These are phyloP conservation scores for Furnarius figulus DNA, from an alignment of 2,113 vertebrate genomes.

Conservation along the genomic window DNA sequence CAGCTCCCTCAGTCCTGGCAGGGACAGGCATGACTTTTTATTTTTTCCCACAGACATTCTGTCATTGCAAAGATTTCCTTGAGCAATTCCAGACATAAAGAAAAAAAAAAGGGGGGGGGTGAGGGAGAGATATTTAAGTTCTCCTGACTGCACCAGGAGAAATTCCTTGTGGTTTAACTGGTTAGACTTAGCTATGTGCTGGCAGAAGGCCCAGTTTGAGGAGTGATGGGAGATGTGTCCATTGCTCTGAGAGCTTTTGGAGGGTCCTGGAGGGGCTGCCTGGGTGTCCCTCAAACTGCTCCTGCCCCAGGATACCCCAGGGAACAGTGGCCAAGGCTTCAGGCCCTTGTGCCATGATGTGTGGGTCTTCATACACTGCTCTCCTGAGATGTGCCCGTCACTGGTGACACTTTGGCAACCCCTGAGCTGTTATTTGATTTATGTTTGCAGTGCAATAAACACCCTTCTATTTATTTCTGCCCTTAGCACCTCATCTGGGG, in stretches of 20 bases:
- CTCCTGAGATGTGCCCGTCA: neutral
- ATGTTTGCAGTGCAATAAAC: neutral
- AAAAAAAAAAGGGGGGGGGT: neutral
- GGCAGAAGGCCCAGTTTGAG: neutral
- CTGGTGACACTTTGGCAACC: neutral
- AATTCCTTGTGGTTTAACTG: slow-evolving; percentile 25
- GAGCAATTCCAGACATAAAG: neutral
- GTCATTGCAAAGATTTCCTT: neutral
- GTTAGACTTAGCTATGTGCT: neutral
- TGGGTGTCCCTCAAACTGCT: neutral
- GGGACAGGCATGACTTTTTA: neutral
- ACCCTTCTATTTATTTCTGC: neutral
- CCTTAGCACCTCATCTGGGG: neutral
- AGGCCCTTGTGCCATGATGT: rapidly evolving
- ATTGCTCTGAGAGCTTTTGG: neutral
- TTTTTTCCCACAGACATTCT: neutral
- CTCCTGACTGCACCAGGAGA: neutral
- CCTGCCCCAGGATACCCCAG: neutral
- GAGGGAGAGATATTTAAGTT: neutral
- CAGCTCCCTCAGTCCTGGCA: neutral
- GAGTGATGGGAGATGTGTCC: neutral
- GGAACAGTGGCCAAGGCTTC: rapidly evolving
- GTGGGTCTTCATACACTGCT: rapidly evolving
- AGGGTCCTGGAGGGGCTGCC: neutral
- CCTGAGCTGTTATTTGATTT: neutral